Evolutionary conservation across 2,888 invertebrate genomes (phyloP).

Genomic region (Malthinus flaveolus): DNA sequence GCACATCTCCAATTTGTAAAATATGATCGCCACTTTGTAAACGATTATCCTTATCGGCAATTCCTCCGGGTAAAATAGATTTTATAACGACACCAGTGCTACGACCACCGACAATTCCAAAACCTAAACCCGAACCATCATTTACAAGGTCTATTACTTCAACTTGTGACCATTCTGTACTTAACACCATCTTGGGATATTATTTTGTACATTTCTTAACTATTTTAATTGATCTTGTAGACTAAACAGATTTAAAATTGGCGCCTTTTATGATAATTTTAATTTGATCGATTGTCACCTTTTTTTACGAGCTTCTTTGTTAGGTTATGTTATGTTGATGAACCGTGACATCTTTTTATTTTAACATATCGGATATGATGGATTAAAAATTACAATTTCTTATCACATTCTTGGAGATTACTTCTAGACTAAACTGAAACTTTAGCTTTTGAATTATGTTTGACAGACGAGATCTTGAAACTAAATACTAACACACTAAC

Average conservation of each 20-base stretch:
- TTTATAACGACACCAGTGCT: slow-evolving; percentile 99
- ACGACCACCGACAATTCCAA: slow-evolving; percentile 96
- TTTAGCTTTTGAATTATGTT: no score
- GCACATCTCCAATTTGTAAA: slow-evolving; percentile 92
- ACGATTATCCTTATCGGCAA: slow-evolving; percentile 93
- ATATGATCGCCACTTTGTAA: slow-evolving; percentile 98
- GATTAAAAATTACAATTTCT: no score
- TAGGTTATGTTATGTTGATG: slow-evolving; percentile 23
- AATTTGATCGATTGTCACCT: slow-evolving; percentile 14
- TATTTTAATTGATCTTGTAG: slow-evolving; percentile 9
- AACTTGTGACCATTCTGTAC: slow-evolving; percentile 99
- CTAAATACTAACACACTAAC: neutral
- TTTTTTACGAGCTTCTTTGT: slow-evolving; percentile 8
- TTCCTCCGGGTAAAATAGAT: slow-evolving; percentile 94
- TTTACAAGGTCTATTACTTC: slow-evolving; percentile 98
- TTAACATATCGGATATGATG: no score
- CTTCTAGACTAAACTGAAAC: no score
- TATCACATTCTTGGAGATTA: no score
- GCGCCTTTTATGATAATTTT: slow-evolving; percentile 5
- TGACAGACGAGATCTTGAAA: no score
- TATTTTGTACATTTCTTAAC: slow-evolving; percentile 25
- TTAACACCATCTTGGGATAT: slow-evolving; percentile 70
- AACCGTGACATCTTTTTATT: neutral
- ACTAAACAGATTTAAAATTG: slow-evolving; percentile 13
- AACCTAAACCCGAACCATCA: slow-evolving; percentile 97